Evolutionary conservation across 2,797 vertebrate species (phyloP).

Genomic region (Girardinus metallicus): DNA sequence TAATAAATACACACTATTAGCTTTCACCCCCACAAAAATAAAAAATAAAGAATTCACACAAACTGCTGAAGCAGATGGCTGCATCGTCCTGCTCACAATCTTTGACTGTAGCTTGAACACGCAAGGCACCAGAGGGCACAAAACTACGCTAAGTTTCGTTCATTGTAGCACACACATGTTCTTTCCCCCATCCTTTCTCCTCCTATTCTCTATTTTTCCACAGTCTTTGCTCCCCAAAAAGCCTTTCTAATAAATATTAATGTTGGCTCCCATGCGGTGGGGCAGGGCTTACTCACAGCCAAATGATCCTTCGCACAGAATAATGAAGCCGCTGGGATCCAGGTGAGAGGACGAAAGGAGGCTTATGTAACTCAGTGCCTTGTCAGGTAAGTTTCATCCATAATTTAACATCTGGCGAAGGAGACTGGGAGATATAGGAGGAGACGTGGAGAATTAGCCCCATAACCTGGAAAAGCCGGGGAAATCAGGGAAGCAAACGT

Average conservation of each 20-base stretch:
- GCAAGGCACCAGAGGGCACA: constrained; percentile 22
- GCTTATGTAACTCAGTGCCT: constrained; percentile 72
- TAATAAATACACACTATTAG: constrained; percentile 68
- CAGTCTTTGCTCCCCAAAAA: constrained; percentile 44
- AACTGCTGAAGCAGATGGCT: constrained; percentile 63
- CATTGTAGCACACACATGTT: background rate
- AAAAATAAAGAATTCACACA: constrained; percentile 4
- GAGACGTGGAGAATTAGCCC: constrained; percentile 70
- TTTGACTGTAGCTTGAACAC: constrained; percentile 44
- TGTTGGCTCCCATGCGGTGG: constrained; percentile 58
- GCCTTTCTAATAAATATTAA: constrained; percentile 73
- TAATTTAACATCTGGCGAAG: constrained; percentile 70
- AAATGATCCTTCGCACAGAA: constrained; percentile 76
- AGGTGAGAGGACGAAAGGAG: constrained; percentile 72
- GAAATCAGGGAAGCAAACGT: constrained; percentile 54
- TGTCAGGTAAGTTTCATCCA: constrained; percentile 75
- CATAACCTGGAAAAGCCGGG: constrained; percentile 59
- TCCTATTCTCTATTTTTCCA: constrained; percentile 23
- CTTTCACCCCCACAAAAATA: constrained; percentile 12
- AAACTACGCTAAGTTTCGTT: constrained; percentile 8
- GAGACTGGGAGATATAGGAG: constrained; percentile 61
- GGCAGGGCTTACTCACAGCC: constrained; percentile 72
- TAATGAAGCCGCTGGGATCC: constrained; percentile 78
- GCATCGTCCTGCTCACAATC: constrained; percentile 56
- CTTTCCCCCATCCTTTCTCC: constrained; percentile 14